Base-by-base conservation (phyloP, 2,797 vertebrate species). In the Microctenopoma steveboyesi region DNA sequence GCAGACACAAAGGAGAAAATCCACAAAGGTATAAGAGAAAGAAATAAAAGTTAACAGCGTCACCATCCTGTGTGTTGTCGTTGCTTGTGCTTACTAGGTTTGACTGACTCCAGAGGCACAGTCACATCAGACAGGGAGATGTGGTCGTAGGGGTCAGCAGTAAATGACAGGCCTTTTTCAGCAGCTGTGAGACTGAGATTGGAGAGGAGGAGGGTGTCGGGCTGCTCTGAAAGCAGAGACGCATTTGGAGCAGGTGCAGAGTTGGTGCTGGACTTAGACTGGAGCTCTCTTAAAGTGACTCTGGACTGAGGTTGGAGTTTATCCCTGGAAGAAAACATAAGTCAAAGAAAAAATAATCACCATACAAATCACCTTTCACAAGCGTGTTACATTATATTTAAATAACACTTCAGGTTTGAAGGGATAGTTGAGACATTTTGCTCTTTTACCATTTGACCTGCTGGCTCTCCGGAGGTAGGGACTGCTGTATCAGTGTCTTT, bases 91-190 rank as follows among this genome's bases (percentile, higher is more conserved):
- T 96, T 92, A 99, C 98, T 98, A 16, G 97, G 97, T 87, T 95
- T 97, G 91, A 99, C 96, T 28, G 96, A 95, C 79, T 99, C 98
- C 91, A 99, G 93, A 81, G 97, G 95, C 83, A 99, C 95, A 14
- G 90, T 93, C 69, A 99, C 88, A 8, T 93, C 95, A 62, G 95
- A 87, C n/a, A 99, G 88, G 0, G 96, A 96, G 77, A 96, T 91
- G 82, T 93, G 94, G 22, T 92, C 84, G 7, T 86, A 85, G 0
- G n/a, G 1, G 3, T 94, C 72, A 2, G 84, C 49, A 11, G 84
- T 82, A 35, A 80, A 57, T 15, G 55, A 45, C 0, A 59, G 33
- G 72, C 50, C 70, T 78, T 64, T 83, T 4, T 83, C 77, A 30
- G 67, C 22, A 45, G 81, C 79, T 68, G 89, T 83, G 3, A 81